Evolutionary conservation across 2,888 invertebrate species (phyloP), one percentile per base, ranked within the genome.

Genomic region (Liodrosophila aerea): DNA sequence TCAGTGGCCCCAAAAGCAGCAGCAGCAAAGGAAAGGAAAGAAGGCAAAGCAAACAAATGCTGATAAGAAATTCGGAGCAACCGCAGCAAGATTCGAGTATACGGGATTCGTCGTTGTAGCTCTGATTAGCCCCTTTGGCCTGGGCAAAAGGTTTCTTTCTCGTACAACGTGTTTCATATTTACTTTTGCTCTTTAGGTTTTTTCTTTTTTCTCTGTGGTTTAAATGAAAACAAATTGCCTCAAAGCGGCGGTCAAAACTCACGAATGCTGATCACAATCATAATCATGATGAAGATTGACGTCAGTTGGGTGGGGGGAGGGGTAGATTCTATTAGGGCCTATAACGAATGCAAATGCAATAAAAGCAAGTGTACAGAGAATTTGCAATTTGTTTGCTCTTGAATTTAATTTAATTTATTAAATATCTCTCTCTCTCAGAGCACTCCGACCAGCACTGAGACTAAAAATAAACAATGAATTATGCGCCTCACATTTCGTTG

Each of bases 341-440:
- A 41, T 72, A 81, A 72, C 59, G 62, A 84, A 81, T 84, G 74
- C 73, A 84, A 77, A 78, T 78, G 72, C 75, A 77, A 81, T 78
- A 81, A 84, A 58, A 62, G 40, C 36, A 31, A 2, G 34, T 41
- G 40, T 15, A 5, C 9, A 46, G 58, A 46, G 58, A 37, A 41
- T 58, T 49, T 51, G 51, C 63, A 84, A 72, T 81, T 67, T 71
- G 77, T 74, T 64, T 65, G 77, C 74, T 57, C 74, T 64, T 74
- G 61, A 71, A 84, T 84, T 77, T 77, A 68, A 78, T 84, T 73
- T 66, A 61, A 83, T 80, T 73, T 74, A 59, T 62, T 49, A 54
- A 57, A 54, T 29, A 64, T 33, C 22, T 22, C 22, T 4, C n/a
- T 27, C 29, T 34, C n/a, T 11, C 4, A 7, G 29, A 41, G 16